These are phyloP conservation scores for Ciconia stormi DNA, from an alignment of 2,113 vertebrate species.

Conservation along the genomic window DNA sequence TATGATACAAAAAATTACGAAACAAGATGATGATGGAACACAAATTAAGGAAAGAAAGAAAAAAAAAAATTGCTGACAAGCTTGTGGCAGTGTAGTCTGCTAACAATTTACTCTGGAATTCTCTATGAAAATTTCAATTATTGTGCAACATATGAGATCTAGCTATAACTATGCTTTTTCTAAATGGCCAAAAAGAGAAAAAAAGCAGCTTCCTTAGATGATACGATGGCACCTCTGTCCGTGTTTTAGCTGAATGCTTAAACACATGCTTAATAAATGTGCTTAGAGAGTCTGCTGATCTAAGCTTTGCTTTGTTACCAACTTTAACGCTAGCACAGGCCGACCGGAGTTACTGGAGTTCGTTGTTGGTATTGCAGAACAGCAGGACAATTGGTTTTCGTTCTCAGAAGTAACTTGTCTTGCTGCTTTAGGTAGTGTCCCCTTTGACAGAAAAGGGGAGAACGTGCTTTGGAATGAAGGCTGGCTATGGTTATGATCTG, in stretches of 20 bases:
- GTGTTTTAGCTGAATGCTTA: not conserved
- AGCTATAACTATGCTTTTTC: not conserved
- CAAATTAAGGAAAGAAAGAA: not conserved
- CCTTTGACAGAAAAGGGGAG: not conserved
- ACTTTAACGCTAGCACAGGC: not conserved
- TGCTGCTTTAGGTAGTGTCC: not conserved
- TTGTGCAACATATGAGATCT: constrained; percentile 2
- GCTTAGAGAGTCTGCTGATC: not conserved
- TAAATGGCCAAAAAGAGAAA: not conserved
- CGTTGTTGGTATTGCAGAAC: not conserved
- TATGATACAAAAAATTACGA: not conserved
- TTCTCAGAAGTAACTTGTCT: not conserved
- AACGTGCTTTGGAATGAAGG: not conserved
- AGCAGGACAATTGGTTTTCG: not conserved
- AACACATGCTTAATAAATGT: not conserved
- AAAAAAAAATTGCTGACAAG: not conserved
- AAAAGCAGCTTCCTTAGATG: not conserved
- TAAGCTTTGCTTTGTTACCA: not conserved
- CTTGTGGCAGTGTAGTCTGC: not conserved
- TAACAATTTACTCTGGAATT: constrained; percentile 39
- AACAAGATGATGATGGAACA: not conserved
- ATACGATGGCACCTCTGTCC: not conserved
- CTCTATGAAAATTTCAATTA: constrained; percentile 19
- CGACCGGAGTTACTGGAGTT: not conserved
- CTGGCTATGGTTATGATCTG: not conserved